These are phyloP conservation scores for Dendrophyllia cribrosa DNA, from an alignment of 64 coral and sea anemone species.

Conservation along the genomic window DNA sequence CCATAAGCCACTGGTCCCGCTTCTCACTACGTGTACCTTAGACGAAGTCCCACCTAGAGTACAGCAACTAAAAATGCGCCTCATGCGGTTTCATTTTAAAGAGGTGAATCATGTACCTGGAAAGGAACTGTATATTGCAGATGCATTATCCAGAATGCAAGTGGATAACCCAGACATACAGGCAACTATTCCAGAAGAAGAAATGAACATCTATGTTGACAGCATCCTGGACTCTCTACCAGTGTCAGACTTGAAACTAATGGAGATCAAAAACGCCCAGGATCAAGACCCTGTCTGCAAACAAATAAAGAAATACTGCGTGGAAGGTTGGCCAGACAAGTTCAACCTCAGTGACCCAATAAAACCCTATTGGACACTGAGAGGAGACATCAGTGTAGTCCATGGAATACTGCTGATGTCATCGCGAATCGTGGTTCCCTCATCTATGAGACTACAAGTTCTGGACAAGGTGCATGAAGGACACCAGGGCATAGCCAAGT, in stretches of 20 bases:
- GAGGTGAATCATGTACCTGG: constrained; percentile 22
- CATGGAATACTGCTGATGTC: constrained; percentile 44
- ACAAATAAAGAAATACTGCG: constrained; percentile 14
- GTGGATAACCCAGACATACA: background rate
- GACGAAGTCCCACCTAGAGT: constrained; percentile 27
- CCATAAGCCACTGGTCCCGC: constrained; percentile 44
- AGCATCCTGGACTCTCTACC: background rate
- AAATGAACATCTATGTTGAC: constrained; percentile 12
- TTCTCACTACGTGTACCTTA: constrained; percentile 11
- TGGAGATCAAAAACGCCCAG: background rate
- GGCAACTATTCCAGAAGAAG: background rate
- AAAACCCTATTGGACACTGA: constrained; percentile 61
- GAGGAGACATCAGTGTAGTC: constrained; percentile 34
- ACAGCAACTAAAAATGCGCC: constrained; percentile 13
- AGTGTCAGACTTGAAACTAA: background rate
- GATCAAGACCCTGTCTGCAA: constrained; percentile 17
- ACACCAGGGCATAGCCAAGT: constrained; percentile 50
- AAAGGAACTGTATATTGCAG: constrained; percentile 8
- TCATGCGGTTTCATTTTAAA: constrained; percentile 10
- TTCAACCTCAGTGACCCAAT: background rate
- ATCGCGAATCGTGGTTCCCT: constrained; percentile 1
- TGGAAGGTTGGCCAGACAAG: constrained; percentile 54
- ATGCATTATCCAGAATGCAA: background rate
- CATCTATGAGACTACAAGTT: constrained; percentile 23
- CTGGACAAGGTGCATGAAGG: constrained; percentile 54